Conservation (phyloP, 2,888 invertebrate species). For the Pecten maximus region DNA sequence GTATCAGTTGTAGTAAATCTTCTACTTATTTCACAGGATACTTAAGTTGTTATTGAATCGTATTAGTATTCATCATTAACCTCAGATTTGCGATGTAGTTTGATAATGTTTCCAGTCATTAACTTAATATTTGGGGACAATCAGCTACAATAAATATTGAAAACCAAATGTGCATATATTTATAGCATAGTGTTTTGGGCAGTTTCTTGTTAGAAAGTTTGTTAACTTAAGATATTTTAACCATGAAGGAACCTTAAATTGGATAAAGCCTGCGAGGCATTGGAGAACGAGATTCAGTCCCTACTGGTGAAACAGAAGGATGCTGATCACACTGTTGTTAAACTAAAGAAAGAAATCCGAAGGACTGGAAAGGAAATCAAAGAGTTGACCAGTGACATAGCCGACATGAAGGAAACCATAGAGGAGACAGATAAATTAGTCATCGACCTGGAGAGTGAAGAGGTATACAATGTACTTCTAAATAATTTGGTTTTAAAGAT, state of each 20-base stretch:
- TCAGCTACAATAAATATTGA: too few species aligned
- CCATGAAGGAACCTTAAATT: constrained; percentile 56
- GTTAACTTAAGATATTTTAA: not conserved
- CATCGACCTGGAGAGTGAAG: constrained; percentile 46
- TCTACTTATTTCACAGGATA: too few species aligned
- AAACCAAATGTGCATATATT: too few species aligned
- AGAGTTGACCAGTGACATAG: constrained; percentile 50
- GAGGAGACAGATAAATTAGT: constrained; percentile 47
- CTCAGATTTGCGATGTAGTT: too few species aligned
- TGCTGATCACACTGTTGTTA: constrained; percentile 45
- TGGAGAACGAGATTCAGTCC: constrained; percentile 53
- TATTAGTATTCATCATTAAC: too few species aligned
- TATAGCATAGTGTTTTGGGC: too few species aligned
- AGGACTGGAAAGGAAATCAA: constrained; percentile 47
- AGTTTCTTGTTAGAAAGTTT: too few species aligned
- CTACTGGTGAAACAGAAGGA: constrained; percentile 59
- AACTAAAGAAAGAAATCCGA: constrained; percentile 41
- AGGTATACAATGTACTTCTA: too few species aligned
- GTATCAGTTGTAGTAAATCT: too few species aligned
- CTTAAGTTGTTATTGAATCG: too few species aligned
- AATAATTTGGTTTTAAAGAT: not conserved
- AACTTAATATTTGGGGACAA: too few species aligned
- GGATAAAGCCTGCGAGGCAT: constrained; percentile 51
- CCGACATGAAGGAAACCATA: constrained; percentile 55
- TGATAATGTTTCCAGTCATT: too few species aligned